Conservation (phyloP, 2,888 invertebrate genomes). For the Gymnocheta viridis region DNA sequence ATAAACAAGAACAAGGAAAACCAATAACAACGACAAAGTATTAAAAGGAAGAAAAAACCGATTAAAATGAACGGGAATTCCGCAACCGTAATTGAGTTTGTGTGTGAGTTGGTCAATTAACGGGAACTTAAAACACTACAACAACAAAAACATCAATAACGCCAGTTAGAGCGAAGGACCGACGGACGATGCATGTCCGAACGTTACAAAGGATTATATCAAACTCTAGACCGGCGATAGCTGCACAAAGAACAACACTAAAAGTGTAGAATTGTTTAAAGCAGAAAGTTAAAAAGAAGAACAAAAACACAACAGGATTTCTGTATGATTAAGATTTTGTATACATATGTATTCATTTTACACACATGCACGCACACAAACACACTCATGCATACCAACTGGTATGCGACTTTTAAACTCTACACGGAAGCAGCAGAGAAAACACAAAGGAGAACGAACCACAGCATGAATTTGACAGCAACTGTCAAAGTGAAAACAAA, state of each 20-base stretch:
- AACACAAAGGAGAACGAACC: background rate
- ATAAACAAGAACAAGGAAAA: conserved; percentile 37
- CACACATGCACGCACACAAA: background rate
- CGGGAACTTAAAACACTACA: conserved; percentile 39
- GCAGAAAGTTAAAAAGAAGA: background rate
- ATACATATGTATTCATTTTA: background rate
- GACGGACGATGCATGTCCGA: conserved; percentile 34
- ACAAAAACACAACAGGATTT: conserved; percentile 5
- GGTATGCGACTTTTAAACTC: conserved; percentile 27
- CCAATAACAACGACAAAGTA: conserved; percentile 17
- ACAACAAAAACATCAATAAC: conserved; percentile 7
- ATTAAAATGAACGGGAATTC: conserved; percentile 50
- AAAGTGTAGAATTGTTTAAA: conserved; percentile 45
- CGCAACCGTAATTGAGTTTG: conserved; percentile 64
- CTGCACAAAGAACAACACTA: conserved; percentile 33
- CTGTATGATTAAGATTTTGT: background rate
- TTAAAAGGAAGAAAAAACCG: background rate
- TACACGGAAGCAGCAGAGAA: conserved; percentile 43
- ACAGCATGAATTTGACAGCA: conserved; percentile 63
- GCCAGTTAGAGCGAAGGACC: background rate
- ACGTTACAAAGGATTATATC: conserved; percentile 61
- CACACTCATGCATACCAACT: background rate
- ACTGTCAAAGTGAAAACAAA: conserved; percentile 55
- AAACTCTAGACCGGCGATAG: conserved; percentile 55
- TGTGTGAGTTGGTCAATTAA: conserved; percentile 39